phyloP scores from a whole-genome alignment of 2,888 invertebrate species.

The Lycia hirtaria region DNA sequence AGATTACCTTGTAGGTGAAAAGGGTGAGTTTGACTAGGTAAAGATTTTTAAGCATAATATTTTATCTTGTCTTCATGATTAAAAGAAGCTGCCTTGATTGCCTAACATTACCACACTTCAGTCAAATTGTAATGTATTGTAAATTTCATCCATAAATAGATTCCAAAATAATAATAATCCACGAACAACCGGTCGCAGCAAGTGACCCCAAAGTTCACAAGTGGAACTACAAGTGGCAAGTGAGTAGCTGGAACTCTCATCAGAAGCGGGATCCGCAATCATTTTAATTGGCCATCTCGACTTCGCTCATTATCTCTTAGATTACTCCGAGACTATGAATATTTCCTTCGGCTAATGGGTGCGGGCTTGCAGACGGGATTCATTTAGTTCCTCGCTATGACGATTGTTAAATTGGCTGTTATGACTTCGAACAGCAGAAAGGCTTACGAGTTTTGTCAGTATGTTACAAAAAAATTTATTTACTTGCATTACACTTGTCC shows the following conservation, averaged over 20 bases:
- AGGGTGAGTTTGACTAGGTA: no score
- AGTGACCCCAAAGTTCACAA: neutral
- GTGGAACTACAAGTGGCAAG: neutral
- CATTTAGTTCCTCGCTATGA: neutral
- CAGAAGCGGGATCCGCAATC: slow-evolving; percentile 27
- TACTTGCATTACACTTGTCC: no score
- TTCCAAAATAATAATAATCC: neutral
- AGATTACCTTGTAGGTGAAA: no score
- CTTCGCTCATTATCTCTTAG: slow-evolving; percentile 36
- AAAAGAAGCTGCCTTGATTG: no score
- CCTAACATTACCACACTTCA: no score
- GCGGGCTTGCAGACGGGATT: slow-evolving; percentile 1
- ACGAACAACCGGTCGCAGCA: neutral
- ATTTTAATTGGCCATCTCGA: slow-evolving; percentile 41
- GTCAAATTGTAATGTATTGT: no score
- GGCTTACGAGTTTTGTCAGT: no score
- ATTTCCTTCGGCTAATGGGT: slow-evolving; percentile 23
- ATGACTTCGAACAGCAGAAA: no score
- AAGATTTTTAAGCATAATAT: no score
- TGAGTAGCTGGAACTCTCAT: slow-evolving; percentile 3
- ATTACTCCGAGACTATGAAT: slow-evolving; percentile 24
- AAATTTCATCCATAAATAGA: neutral
- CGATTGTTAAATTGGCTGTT: no score
- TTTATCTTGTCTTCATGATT: no score
- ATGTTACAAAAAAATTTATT: no score